Conservation (phyloP, 2,888 invertebrate genomes). For the Tortricodes alternella region DNA sequence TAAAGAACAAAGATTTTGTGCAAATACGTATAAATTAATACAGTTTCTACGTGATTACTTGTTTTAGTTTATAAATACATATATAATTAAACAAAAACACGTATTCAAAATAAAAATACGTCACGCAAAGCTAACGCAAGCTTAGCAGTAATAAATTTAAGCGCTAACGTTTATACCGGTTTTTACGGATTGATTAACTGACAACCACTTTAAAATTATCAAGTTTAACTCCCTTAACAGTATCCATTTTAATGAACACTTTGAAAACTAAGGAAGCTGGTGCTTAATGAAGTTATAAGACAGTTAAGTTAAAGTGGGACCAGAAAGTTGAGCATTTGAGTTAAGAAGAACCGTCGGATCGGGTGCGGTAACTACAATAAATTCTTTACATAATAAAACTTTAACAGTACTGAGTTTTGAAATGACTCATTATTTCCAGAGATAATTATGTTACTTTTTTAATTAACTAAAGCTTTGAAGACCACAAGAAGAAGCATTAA, state of each 20-base stretch:
- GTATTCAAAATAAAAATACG: background rate
- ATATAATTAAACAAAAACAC: no score
- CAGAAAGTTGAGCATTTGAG: conserved; percentile 36
- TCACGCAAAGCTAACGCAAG: conserved; percentile 7
- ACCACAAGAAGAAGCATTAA: no score
- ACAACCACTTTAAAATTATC: conserved; percentile 22
- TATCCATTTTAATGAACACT: conserved; percentile 42
- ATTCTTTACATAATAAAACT: background rate
- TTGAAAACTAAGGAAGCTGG: conserved; percentile 35
- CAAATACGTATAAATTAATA: no score
- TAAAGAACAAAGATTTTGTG: no score
- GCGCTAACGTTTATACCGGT: background rate
- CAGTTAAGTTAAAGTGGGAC: conserved; percentile 32
- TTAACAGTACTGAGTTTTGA: background rate
- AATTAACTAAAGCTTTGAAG: no score
- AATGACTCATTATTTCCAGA: background rate
- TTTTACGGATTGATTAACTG: conserved; percentile 15
- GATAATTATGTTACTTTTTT: no score
- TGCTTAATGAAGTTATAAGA: conserved; percentile 36
- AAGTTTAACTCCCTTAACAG: conserved; percentile 31
- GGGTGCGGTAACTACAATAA: background rate
- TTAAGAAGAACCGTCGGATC: conserved; percentile 24
- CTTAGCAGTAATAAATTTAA: background rate
- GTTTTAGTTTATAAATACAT: no score
- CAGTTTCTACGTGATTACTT: no score